Evolutionary conservation across 1,140 invertebrate genomes (phyloP).

Genomic region (Drosophila kanapiae): DNA sequence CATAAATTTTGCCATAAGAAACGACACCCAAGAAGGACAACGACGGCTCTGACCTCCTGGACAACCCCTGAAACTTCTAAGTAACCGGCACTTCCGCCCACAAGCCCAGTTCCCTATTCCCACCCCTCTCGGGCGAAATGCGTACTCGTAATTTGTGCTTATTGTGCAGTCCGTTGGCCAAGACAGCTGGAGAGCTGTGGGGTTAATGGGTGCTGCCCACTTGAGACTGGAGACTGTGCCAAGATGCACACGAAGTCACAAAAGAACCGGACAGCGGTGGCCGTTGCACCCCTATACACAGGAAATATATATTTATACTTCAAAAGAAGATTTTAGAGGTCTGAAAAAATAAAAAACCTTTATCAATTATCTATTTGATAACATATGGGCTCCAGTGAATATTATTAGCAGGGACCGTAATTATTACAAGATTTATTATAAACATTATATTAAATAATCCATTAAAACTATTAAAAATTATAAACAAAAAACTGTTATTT

Average conservation of each 20-base stretch:
- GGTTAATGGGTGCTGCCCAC: not conserved
- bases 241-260: conserved; percentile 67
- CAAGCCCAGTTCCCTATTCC: not conserved
- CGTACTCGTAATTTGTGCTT: conserved; percentile 79
- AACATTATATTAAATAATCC: too few species aligned
- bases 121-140: conserved; percentile 34
- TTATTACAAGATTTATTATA: too few species aligned
- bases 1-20: conserved; percentile 77
- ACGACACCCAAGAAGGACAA: conserved; percentile 57
- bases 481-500: too few species aligned
- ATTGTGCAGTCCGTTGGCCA: conserved; percentile 65
- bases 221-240: conserved; percentile 38
- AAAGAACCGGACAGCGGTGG: conserved; percentile 71
- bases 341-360: too few species aligned
- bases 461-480: too few species aligned
- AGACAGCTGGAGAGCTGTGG: conserved; percentile 14
- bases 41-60: conserved; percentile 58
- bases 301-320: not conserved
- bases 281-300: conserved; percentile 15
- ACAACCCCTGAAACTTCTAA: conserved; percentile 52
- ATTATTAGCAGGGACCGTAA: too few species aligned
- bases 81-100: conserved; percentile 24
- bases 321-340: not conserved
- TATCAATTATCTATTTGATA: too few species aligned
- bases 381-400: too few species aligned